Percentiles rank a stretch among this genome's conserved stretches.
Conservation (phyloP, 1,140 invertebrate species). For the Caerostris extrusa region DNA sequence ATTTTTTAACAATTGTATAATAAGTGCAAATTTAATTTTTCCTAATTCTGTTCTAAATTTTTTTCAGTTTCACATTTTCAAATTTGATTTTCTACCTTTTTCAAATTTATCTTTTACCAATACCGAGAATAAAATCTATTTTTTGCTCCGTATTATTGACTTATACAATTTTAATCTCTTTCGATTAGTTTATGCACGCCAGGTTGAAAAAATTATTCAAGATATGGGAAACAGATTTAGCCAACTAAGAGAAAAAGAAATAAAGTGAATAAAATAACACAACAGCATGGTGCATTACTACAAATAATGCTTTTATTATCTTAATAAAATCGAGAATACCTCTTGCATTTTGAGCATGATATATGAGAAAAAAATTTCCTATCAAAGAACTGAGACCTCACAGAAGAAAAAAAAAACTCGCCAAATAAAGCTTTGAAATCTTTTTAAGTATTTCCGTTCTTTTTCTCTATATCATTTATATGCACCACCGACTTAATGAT, state of each 20-base stretch:
- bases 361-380: conserved; percentile 19
- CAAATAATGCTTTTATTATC: conserved; percentile 32
- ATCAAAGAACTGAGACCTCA: conserved; percentile 6
- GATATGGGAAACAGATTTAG: not conserved
- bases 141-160: not conserved
- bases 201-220: not conserved
- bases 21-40: no score
- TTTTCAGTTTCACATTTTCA: no score
- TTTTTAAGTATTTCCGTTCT: conserved; percentile 18
- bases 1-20: no score
- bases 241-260: not conserved
- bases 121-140: no score
- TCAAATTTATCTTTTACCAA: no score
- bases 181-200: not conserved
- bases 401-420: not conserved
- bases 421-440: not conserved
- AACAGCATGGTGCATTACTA: conserved; percentile 34
- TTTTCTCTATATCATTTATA: conserved; percentile 22
- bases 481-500: conserved; percentile 35
- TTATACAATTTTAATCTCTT: not conserved
- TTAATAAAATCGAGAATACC: conserved; percentile 21
- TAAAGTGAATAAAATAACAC: conserved; percentile 32
- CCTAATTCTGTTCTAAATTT: no score
- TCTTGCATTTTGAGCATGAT: conserved; percentile 45
- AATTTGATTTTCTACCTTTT: no score